Evolutionary conservation across 2,113 vertebrate genomes (phyloP), one percentile per base, ranked within the genome.

Genomic region (Sminthopsis crassicaudata): DNA sequence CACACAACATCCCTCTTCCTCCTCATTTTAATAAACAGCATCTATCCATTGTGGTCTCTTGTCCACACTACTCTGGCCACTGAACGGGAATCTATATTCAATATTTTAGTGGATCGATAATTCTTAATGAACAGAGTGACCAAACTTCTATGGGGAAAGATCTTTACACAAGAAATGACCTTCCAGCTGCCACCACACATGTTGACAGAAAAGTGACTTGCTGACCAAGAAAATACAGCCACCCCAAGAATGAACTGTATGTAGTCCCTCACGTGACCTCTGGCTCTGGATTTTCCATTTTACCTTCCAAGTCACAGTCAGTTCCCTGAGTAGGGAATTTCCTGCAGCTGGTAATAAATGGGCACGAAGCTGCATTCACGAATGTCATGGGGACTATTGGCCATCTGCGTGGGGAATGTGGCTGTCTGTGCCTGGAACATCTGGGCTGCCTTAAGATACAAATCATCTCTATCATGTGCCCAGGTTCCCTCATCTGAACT

Each of bases 401-500:
- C 91, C 94, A 92, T 94, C 46, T 42, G 94, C 22, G 89, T n/a
- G 11, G 57, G 51, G 60, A 92, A 27, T 11, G 0, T 55, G 96
- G n/a, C 19, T 84, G 67, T 84, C 67, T 57, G 26, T 91, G 48
- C 52, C 23, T 5, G 27, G 92, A 95, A 93, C 92, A 96, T 94
- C 67, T 94, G 96, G 95, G 55, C 27, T 97, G 67, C 54, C 90
- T 50, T 90, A 84, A 94, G 93, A 90, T 24, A 94, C 51, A n/a
- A 4, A 55, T n/a, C 1, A 27, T 94, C 91, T 95, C 22, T 24
- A 3, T 46, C 94, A 27, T 42, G 92, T 53, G 60, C 14, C 95
- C 89, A 92, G 91, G 2, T 93, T 95, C 53, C 11, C 53, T 97
- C 93, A 52, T 48, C 48, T 76, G 94, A 50, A 91, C 94, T 93